Percentiles rank a stretch among this genome's conserved stretches.
Evolutionary conservation across 2,888 invertebrate genomes (phyloP).

Genomic region (Athalia cordata): DNA sequence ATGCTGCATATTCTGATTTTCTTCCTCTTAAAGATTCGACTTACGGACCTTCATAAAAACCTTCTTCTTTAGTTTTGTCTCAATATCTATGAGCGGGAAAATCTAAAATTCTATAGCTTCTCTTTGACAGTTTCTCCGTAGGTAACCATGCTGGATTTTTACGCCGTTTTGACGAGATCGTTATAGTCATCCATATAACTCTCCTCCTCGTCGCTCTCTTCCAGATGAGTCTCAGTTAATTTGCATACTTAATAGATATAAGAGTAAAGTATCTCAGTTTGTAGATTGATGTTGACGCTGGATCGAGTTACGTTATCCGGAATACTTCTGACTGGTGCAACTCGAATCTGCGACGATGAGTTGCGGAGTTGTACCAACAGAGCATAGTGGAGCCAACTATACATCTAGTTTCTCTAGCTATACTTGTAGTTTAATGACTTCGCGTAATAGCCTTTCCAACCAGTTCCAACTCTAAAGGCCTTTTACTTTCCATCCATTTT

Average conservation of each 20-base stretch:
- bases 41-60: too few relatives aligned
- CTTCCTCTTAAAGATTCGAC: too few relatives aligned
- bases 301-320: conserved; percentile 25
- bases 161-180: background rate
- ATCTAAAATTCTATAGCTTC: too few relatives aligned
- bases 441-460: conserved; percentile 6
- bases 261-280: conserved; percentile 20
- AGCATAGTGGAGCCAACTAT: too few relatives aligned
- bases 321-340: conserved; percentile 27
- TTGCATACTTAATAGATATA: conserved; percentile 36
- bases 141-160: background rate
- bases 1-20: too few relatives aligned
- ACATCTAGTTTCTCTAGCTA: too few relatives aligned
- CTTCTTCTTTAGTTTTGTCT: too few relatives aligned
- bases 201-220: background rate
- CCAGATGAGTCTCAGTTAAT: conserved; percentile 3
- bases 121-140: background rate
- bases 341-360: background rate
- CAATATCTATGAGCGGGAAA: too few relatives aligned
- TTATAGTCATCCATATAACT: background rate
- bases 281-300: conserved; percentile 31
- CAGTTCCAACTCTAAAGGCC: background rate
- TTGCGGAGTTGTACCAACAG: too few relatives aligned
- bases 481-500: too few relatives aligned
- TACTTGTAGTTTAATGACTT: conserved; percentile 43